Evolutionary conservation across 2,888 invertebrate genomes (phyloP).

Genomic region (Resseliella maxima): DNA sequence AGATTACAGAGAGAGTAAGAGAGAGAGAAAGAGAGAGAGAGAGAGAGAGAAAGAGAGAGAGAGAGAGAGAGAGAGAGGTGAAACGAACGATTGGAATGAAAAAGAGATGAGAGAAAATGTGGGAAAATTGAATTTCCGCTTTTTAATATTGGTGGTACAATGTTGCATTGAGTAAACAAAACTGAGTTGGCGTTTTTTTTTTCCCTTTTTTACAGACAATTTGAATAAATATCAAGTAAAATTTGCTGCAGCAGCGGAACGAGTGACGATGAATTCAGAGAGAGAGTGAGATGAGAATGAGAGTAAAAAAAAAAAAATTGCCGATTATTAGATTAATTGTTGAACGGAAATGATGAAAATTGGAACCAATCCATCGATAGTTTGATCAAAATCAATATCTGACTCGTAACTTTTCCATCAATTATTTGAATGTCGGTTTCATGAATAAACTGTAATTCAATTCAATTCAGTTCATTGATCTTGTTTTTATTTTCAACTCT

Average conservation of each 20-base stretch:
- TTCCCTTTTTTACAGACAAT: not conserved
- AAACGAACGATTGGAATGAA: not conserved
- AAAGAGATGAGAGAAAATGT: not conserved
- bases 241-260: not conserved
- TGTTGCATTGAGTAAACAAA: conserved; percentile 29
- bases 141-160: conserved; percentile 34
- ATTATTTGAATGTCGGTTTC: not conserved
- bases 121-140: conserved; percentile 46
- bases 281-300: not conserved
- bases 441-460: not conserved
- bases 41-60: too few relatives aligned
- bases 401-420: conserved; percentile 30
- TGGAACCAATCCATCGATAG: not conserved
- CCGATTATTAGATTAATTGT: conserved; percentile 21
- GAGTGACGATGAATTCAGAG: conserved; percentile 18
- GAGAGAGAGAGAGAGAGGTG: too few relatives aligned
- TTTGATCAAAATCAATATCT: conserved; percentile 10
- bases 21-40: too few relatives aligned
- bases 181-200: conserved; percentile 40
- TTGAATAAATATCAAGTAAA: conserved; percentile 20
- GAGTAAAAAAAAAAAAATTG: not conserved
- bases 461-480: not conserved
- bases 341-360: conserved; percentile 41
- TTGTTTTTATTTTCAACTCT: not conserved
- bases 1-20: too few relatives aligned